phyloP scores from a whole-genome alignment of 2,113 vertebrate species.

The Sapajus apella region DNA sequence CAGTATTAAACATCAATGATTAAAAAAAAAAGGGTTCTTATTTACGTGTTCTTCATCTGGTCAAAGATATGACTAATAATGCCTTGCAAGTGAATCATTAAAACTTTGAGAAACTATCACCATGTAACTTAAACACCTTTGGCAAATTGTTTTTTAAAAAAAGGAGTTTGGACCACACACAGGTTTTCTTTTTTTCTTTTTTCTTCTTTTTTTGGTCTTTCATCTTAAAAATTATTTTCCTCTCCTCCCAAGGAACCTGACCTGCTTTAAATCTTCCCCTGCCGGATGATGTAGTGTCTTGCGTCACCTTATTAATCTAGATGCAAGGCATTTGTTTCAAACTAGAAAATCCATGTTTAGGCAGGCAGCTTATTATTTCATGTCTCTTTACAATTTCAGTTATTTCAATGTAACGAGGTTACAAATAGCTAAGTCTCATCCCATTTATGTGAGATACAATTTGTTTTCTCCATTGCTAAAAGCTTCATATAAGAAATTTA shows the following conservation, averaged over 20 bases:
- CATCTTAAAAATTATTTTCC: slow-evolving; percentile 57
- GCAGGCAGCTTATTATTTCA: slow-evolving; percentile 29
- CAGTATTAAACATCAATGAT: background rate
- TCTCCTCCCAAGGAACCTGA: background rate
- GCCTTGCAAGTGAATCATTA: slow-evolving; percentile 4
- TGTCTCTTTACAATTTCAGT: slow-evolving; percentile 17
- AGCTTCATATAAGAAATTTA: background rate
- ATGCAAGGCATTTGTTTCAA: slow-evolving; percentile 52
- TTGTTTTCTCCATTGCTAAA: background rate
- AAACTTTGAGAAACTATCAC: slow-evolving; percentile 27
- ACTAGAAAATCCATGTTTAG: slow-evolving; percentile 42
- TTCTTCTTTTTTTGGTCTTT: slow-evolving; percentile 20
- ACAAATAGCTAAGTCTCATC: background rate
- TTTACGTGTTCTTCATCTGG: background rate
- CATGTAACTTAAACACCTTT: slow-evolving; percentile 28
- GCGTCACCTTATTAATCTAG: slow-evolving; percentile 64
- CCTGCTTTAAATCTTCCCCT: slow-evolving; percentile 63
- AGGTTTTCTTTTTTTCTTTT: background rate
- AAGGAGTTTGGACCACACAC: slow-evolving; percentile 63
- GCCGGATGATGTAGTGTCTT: slow-evolving; percentile 64
- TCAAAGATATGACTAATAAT: slow-evolving; percentile 36
- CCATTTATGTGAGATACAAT: background rate
- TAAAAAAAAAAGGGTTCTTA: background rate
- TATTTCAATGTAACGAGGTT: slow-evolving; percentile 29
- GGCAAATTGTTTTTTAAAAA: background rate